Base-by-base conservation (phyloP, 2,797 vertebrate genomes). In the Helicolenus hilgendorfi region DNA sequence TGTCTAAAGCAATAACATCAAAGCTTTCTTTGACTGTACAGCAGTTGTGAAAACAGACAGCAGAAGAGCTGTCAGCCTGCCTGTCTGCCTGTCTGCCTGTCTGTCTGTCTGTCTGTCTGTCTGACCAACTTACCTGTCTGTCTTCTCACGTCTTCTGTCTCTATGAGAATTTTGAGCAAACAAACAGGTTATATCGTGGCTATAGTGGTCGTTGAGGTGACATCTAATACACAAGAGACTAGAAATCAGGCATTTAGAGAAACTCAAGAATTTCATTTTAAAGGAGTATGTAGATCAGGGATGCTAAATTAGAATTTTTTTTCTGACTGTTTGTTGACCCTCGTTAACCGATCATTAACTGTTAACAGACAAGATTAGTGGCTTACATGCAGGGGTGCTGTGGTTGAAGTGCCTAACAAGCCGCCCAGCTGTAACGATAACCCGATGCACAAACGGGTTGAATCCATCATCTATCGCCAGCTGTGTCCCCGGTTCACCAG, bases 1-100 rank as follows among this genome's bases (percentile, higher is more conserved):
- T 76, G 85, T 83, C 76, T 68, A 53, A 84, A 83, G 59, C 77
- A 85, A 79, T 92, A 53, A 88, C 78, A 77, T 93, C 82, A 87
- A 80, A 77, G 68, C 38, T 69, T 24, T 78, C 58, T 72, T 77
- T 36, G 56, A 59, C 56, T 60, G 45, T 38, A 67, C 45, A 73
- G 45, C 55, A 65, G 33, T n/a, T 29, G 24, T 56, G 65, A 65
- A 88, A 80, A 85, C 41, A 68, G 72, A 78, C 59, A 68, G 71
- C 22, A 11, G 15, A 55, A 18, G 41, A 59, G 59, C 68, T 75
- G 65, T 85, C 79, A 76, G 26, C 56, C 69, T 18, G 20, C 8
- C 67, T 29, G 71, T 27, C 36, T 77, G 27, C 18, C n/a, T n/a
- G n/a, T n/a, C 74, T 49, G n/a, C 27, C 11, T 67, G 1, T 56